These are phyloP conservation scores for Coregonus ussuriensis DNA, from an alignment of 2,797 vertebrate species.

Conservation along the genomic window DNA sequence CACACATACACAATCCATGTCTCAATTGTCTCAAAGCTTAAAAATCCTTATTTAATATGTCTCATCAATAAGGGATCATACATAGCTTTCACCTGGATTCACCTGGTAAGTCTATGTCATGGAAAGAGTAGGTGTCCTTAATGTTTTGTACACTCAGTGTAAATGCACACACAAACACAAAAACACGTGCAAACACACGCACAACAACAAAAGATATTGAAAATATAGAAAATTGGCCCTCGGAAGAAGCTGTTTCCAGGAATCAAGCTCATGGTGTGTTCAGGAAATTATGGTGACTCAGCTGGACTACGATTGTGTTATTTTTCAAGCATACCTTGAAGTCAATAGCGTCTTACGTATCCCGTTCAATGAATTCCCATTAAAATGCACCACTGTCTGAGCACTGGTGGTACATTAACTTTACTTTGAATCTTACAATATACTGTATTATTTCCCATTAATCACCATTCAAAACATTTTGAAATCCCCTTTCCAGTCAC, in stretches of 20 bases:
- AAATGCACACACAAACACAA: conserved; percentile 1
- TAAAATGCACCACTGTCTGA: neutral
- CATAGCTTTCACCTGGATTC: no score
- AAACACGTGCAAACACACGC: conserved; percentile 1
- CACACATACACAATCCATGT: no score
- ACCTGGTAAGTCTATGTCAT: no score
- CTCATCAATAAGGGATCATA: no score
- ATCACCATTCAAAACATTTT: neutral
- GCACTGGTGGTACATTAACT: neutral
- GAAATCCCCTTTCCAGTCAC: neutral
- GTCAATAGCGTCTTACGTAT: neutral
- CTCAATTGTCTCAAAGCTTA: no score
- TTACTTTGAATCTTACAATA: neutral
- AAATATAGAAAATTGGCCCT: conserved; percentile 15
- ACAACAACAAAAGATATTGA: neutral
- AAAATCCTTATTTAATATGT: no score
- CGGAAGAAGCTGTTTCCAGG: conserved; percentile 28
- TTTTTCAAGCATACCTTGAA: neutral
- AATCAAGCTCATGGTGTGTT: conserved; percentile 8
- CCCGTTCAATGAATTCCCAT: neutral
- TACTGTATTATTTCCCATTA: neutral
- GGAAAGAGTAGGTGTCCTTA: no score
- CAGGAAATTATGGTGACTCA: neutral
- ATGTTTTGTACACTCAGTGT: no score
- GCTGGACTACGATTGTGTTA: neutral